Conservation (phyloP, 2,113 vertebrate genomes). For the Ceyx cyanopectus region DNA sequence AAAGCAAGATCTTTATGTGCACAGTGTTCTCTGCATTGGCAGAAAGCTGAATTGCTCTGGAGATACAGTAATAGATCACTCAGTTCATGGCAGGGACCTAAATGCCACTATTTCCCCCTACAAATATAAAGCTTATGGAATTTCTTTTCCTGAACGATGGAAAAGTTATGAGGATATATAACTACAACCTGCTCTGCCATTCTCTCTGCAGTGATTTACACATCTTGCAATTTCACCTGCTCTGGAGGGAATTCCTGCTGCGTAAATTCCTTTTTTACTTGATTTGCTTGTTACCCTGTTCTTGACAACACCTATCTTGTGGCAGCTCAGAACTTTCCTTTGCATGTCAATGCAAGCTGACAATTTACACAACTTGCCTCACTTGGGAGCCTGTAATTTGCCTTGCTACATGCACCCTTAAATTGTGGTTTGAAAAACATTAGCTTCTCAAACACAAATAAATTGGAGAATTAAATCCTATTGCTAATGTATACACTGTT, state of each 20-base stretch:
- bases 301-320: not conserved
- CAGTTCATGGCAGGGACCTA: not conserved
- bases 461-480: constrained; percentile 36
- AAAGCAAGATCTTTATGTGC: not conserved
- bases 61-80: not conserved
- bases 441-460: constrained; percentile 36
- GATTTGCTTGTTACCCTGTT: not conserved
- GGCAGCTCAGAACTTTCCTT: not conserved
- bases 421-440: constrained; percentile 14
- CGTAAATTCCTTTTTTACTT: not conserved
- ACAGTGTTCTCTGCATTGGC: not conserved
- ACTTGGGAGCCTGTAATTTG: not conserved
- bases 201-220: not conserved
- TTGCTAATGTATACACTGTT: constrained; percentile 18
- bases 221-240: not conserved
- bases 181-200: not conserved
- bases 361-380: constrained; percentile 4
- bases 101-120: not conserved
- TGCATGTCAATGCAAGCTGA: not conserved
- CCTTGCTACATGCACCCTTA: not conserved
- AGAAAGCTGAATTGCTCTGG: not conserved
- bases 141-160: not conserved
- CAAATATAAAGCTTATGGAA: not conserved
- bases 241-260: not conserved
- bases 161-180: not conserved